These are phyloP conservation scores for Magallana angulata DNA, from an alignment of 1,140 invertebrate species.

Conservation along the genomic window DNA sequence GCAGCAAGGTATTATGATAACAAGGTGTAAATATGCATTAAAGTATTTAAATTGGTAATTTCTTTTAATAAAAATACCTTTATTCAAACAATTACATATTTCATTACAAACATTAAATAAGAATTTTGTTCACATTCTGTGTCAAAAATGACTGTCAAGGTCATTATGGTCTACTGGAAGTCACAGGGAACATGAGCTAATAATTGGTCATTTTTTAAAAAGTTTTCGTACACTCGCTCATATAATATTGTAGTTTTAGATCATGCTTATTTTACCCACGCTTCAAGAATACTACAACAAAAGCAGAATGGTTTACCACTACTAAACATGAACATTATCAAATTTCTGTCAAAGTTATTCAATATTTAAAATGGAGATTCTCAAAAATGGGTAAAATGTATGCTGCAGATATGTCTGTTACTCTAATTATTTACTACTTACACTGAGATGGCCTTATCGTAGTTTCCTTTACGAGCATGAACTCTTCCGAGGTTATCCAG, in stretches of 20 bases:
- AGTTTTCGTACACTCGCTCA: conserved; percentile 3
- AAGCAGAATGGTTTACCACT: background rate
- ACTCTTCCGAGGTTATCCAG: conserved; percentile 78
- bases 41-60: too few species aligned
- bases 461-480: conserved; percentile 77
- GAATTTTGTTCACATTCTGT: too few species aligned
- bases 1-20: too few species aligned
- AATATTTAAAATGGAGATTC: background rate
- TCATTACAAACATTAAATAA: too few species aligned
- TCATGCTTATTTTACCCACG: conserved; percentile 20
- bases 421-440: conserved; percentile 60
- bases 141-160: too few species aligned
- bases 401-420: background rate
- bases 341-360: background rate
- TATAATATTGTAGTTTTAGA: background rate
- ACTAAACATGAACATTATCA: background rate
- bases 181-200: too few species aligned
- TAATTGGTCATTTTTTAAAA: too few species aligned
- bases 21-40: too few species aligned
- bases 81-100: too few species aligned
- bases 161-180: too few species aligned
- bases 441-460: conserved; percentile 77
- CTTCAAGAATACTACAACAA: conserved; percentile 29
- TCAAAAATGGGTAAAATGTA: conserved; percentile 37
- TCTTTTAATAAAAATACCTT: too few species aligned